These are phyloP conservation scores for Theocolax elegans DNA, from an alignment of 1,140 invertebrate genomes.

Conservation along the genomic window DNA sequence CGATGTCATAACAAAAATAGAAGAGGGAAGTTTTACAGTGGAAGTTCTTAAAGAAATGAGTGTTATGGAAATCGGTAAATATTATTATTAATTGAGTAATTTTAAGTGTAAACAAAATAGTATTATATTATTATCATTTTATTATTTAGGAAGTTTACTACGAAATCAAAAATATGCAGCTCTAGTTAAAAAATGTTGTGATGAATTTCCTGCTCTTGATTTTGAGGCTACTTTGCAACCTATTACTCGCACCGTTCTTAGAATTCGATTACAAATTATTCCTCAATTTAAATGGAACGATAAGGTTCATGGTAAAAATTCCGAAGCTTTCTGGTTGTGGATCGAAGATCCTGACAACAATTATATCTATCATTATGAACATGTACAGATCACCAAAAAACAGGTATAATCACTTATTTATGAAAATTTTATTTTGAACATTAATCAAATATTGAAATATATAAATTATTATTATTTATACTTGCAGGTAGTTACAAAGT, in stretches of 20 bases:
- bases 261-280: conserved; percentile 84
- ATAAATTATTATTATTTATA: conserved; percentile 45
- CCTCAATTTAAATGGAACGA: conserved; percentile 94
- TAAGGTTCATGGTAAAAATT: conserved; percentile 85
- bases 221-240: conserved; percentile 90
- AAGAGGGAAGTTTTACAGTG: conserved; percentile 78
- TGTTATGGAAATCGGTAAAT: conserved; percentile 82
- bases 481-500: conserved; percentile 74
- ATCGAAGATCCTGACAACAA: conserved; percentile 95
- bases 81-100: not conserved
- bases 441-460: too few species aligned
- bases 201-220: conserved; percentile 85
- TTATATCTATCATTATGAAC: conserved; percentile 96
- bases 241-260: conserved; percentile 92
- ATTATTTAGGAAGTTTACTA: conserved; percentile 75
- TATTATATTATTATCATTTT: conserved; percentile 16
- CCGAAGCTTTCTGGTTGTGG: conserved; percentile 97
- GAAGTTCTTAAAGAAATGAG: conserved; percentile 88
- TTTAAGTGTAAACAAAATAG: not conserved
- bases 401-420: conserved; percentile 71
- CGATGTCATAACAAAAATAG: conserved; percentile 87
- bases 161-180: conserved; percentile 81
- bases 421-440: conserved; percentile 30
- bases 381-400: conserved; percentile 89
- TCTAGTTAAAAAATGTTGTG: conserved; percentile 85